Evolutionary conservation across 2,113 vertebrate species (phyloP), one percentile per base, ranked within the genome.

Genomic region (Petromus typicus): DNA sequence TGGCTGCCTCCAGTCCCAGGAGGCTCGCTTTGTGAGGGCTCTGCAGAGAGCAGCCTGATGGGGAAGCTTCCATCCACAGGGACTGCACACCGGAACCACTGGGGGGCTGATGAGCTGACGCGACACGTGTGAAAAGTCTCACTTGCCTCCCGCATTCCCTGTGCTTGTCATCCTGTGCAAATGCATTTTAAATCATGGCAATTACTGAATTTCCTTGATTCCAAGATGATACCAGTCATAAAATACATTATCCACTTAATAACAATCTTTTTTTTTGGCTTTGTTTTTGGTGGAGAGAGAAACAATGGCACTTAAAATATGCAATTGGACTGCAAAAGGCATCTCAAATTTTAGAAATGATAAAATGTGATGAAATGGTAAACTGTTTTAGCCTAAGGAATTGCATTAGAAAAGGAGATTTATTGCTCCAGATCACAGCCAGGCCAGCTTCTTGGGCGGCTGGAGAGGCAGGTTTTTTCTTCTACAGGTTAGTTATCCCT

Each of bases 341-440:
- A 71, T n/a, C 85, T 22, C 43, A 67, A 9, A 91, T 69, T 89
- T 89, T 89, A 89, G 57, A 91, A 91, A 71, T 69, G 86, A 67
- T 79, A 57, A 91, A 89, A 79, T 11, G 64, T 11, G 51, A 43
- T 76, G 23, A 86, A 91, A 79, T 64, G 56, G 79, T 59, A 37
- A 83, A 81, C 79, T 27, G 51, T 88, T 88, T 80, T 63, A 30
- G 89, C 83, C 85, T 64, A 56, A 69, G 43, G 64, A 93, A 59
- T 71, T 57, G 69, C 2, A 2, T 80, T 89, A 30, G 75, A 51
- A 64, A 64, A 71, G 37, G 76, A 81, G 89, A 43, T 76, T 89
- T 92, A 71, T 80, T 61, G 89, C 73, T 61, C 32, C 32, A 18
- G 45, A n/a, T 43, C 32, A 59, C 63, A 18, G 57, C 27, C 8